phyloP scores from a whole-genome alignment of 2,888 invertebrate species.

The Drosophila villosipedis region DNA sequence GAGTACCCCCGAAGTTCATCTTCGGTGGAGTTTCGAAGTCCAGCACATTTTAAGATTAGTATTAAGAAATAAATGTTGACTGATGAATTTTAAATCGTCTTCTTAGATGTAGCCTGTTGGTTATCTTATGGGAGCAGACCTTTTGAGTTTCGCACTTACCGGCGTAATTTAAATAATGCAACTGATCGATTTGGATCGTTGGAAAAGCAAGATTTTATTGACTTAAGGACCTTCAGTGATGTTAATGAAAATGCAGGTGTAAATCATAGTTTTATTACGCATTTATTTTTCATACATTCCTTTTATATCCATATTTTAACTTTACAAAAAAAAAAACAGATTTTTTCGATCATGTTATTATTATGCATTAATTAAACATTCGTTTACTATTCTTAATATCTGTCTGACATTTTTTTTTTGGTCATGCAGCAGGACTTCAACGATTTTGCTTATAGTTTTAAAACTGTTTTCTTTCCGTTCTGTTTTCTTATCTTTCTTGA shows the following conservation, averaged over 20 bases:
- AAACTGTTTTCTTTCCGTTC: slow-evolving; percentile 35
- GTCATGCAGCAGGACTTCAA: slow-evolving; percentile 68
- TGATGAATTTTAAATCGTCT: neutral
- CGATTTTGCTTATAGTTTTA: slow-evolving; percentile 46
- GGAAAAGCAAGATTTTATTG: neutral
- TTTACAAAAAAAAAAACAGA: slow-evolving; percentile 68
- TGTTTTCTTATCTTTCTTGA: slow-evolving; percentile 39
- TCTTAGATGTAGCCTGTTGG: neutral
- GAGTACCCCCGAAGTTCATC: neutral
- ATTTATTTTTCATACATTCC: slow-evolving; percentile 58
- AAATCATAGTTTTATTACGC: slow-evolving; percentile 57
- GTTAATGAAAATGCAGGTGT: slow-evolving; percentile 14
- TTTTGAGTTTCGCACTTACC: neutral
- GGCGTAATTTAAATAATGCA: neutral
- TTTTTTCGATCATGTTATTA: slow-evolving; percentile 28
- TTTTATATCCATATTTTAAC: slow-evolving; percentile 72
- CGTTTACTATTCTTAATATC: slow-evolving; percentile 28
- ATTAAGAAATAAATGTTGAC: neutral
- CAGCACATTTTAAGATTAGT: neutral
- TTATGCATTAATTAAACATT: slow-evolving; percentile 57
- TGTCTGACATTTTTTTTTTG: slow-evolving; percentile 33
- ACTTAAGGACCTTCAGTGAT: neutral
- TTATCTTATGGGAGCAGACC: neutral
- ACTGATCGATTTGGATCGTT: neutral
- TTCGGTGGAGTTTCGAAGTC: neutral